These are phyloP conservation scores for Drosophila tropicalis DNA, from an alignment of 1,140 invertebrate genomes.

Conservation along the genomic window DNA sequence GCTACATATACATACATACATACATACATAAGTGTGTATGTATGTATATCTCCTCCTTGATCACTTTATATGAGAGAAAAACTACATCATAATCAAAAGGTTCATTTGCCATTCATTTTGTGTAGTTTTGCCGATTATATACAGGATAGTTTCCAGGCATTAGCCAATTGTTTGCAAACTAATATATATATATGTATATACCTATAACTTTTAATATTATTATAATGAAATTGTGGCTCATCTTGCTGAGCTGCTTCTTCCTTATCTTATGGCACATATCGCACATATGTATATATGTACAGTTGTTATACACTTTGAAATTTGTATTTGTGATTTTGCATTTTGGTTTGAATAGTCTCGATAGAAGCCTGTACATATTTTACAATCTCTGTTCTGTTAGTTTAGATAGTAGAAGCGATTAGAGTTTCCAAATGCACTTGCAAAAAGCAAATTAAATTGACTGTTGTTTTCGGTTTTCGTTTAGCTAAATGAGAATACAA, in stretches of 20 bases:
- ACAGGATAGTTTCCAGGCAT: neutral
- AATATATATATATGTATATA: conserved; percentile 39
- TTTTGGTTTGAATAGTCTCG: neutral
- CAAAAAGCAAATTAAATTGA: conserved; percentile 72
- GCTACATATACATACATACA: conserved; percentile 72
- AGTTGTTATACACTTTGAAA: conserved; percentile 49
- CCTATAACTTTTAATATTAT: conserved; percentile 4
- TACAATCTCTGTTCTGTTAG: conserved; percentile 52
- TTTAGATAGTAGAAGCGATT: conserved; percentile 30
- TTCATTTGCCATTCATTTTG: neutral
- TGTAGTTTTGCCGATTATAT: neutral
- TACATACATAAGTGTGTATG: too few relatives aligned
- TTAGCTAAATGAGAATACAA: conserved; percentile 27
- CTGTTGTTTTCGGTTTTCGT: conserved; percentile 25
- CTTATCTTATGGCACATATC: conserved; percentile 72
- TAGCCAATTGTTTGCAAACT: conserved; percentile 35
- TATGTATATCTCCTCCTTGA: conserved; percentile 67
- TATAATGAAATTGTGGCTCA: neutral
- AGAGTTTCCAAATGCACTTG: conserved; percentile 31
- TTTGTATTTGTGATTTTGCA: conserved; percentile 30
- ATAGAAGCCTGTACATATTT: conserved; percentile 65
- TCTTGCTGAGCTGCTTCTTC: neutral
- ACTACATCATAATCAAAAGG: conserved; percentile 3
- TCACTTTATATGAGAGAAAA: conserved; percentile 55
- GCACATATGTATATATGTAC: conserved; percentile 66